Evolutionary conservation across 2,797 vertebrate species (phyloP), one percentile per base, ranked within the genome.

Genomic region (Echeneis naucrates): DNA sequence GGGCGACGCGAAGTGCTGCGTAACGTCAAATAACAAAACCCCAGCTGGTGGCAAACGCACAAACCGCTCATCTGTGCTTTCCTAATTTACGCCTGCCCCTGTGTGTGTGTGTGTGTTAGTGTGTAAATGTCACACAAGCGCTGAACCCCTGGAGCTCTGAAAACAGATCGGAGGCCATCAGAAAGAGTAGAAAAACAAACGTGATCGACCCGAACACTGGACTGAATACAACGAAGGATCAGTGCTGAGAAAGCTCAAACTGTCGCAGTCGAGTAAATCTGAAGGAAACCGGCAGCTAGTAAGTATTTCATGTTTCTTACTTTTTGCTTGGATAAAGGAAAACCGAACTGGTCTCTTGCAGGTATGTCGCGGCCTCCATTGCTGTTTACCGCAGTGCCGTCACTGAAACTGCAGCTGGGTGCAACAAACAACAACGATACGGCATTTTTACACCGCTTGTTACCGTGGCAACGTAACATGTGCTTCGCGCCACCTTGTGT

Each of bases 111-210:
- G 77, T 72, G 74, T 75, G 81, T 75, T 70, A 51, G 57, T 75
- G 71, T 73, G 76, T 73, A 35, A 32, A 58, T 82, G 63, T 78
- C 78, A 77, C 74, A 59, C 64, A 38, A 74, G 65, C 74, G n/a
- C 71, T 51, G 64, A 69, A 62, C 77, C 71, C 70, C 68, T 45
- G 67, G 50, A 30, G 67, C 72, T 78, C 63, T 75, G 76, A 84
- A 87, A 87, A 89, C 82, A 84, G 67, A 80, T 32, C 12, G 66
- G 61, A 86, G 78, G 75, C 62, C 64, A 83, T 64, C 57, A 40
- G 69, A 76, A 68, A 61, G 63, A 76, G 68, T 1, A 68, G 9
- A 68, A 80, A 85, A 83, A 85, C 78, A 88, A 78, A 78, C 9
- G 8, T 32, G 65, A 61, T 42, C 27, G 42, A 52, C 5, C 40